Conservation (phyloP, 1,140 invertebrate genomes). For the Philaenus spumarius region DNA sequence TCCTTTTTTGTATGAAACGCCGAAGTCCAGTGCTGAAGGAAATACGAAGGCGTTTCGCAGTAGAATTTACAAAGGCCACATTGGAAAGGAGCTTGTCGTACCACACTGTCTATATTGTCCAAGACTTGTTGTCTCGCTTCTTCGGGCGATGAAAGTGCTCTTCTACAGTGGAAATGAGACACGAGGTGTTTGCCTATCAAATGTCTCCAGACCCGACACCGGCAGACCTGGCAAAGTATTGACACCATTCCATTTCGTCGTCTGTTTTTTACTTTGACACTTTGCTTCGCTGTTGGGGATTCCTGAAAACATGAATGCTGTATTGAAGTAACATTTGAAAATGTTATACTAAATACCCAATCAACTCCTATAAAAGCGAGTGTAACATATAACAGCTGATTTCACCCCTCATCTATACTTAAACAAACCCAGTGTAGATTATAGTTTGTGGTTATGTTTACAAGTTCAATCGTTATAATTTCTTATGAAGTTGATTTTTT, state of each 20-base stretch:
- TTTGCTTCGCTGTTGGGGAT: slow-evolving; percentile 60
- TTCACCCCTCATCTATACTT: too few species aligned
- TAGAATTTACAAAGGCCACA: slow-evolving; percentile 78
- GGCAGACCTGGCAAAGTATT: slow-evolving; percentile 56
- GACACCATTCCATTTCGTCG: background rate
- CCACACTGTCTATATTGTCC: slow-evolving; percentile 66
- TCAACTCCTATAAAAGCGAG: too few species aligned
- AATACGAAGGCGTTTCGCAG: slow-evolving; percentile 64
- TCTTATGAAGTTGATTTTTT: too few species aligned
- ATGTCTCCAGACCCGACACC: slow-evolving; percentile 53
- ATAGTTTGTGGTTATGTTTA: too few species aligned
- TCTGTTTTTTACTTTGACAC: slow-evolving; percentile 42
- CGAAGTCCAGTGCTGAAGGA: slow-evolving; percentile 68
- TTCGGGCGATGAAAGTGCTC: slow-evolving; percentile 41
- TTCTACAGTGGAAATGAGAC: slow-evolving; percentile 70
- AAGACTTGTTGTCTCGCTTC: slow-evolving; percentile 56
- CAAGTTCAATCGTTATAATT: too few species aligned
- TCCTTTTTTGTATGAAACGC: slow-evolving; percentile 48
- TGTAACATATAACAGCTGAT: too few species aligned
- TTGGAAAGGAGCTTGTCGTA: slow-evolving; percentile 73
- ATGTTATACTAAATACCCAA: too few species aligned
- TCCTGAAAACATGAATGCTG: too few species aligned
- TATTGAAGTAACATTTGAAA: too few species aligned
- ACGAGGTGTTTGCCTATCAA: slow-evolving; percentile 77
- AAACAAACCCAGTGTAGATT: too few species aligned